Evolutionary conservation across 1,140 invertebrate species (phyloP), one percentile per base, ranked within the genome.

Genomic region (Zaprionus gabonicus): DNA sequence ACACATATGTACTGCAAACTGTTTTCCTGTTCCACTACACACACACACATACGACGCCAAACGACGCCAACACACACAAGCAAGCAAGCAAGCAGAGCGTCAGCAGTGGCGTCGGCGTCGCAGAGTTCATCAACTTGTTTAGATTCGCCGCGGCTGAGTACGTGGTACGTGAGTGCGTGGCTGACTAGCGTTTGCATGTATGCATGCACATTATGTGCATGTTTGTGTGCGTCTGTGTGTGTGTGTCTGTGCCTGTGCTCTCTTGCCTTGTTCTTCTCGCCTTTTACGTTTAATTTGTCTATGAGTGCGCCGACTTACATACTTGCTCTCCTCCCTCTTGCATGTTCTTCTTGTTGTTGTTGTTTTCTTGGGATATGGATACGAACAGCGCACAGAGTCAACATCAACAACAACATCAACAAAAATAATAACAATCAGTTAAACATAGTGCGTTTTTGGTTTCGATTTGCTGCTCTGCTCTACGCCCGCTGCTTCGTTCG

Each of bases 51-150:
- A 49, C 23, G 3, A 34, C 10, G 38, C 13, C 38, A 57, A 38
- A 12, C 74, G 64, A 77, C 75, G 70, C 75, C 70, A 77, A 73
- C 75, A 71, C 74, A 65, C 46, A 44, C 41, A 44, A 6, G 7
- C 27, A 28, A 23, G 23, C 7, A 34, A 34, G 31, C 36, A 15
- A 74, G 72, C 72, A 69, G 46, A 67, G 53, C 49, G 28, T 44
- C 34, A 75, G 62, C 72, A 51, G 46, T 73, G 51, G 68, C 81
- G 81, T 83, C 58, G 70, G 34, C 81, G 74, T 86, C 72, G 78
- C 78, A 90, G 85, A 90, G 85, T 88, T 88, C 85, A 90, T 90
- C 85, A 90, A 90, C 84, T 90, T 88, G 85, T 85, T 88, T 88
- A 90, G 85, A 90, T 85, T 85, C 79, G 65, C 51, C 73, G 77